A percentile compares a stretch with the other conserved stretches of the same genome.
Evolutionary conservation across 2,888 invertebrate genomes (phyloP).

Genomic region (Stenolophus ochropezus): DNA sequence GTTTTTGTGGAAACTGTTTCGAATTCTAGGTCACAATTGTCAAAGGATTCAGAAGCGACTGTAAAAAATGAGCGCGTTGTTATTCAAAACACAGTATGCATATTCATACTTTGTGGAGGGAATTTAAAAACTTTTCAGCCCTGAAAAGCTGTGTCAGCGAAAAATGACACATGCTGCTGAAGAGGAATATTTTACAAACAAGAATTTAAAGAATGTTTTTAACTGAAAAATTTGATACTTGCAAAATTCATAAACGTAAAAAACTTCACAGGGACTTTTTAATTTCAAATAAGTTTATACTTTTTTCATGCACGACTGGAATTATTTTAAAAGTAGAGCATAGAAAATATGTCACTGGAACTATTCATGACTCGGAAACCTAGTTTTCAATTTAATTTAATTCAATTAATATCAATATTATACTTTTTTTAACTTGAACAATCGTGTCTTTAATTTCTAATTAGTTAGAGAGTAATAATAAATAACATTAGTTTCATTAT

Average conservation of each 20-base stretch:
- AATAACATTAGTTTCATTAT: too few relatives aligned
- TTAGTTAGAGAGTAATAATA: too few relatives aligned
- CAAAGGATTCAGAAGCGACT: constrained; percentile 20
- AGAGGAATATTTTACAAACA: constrained; percentile 42
- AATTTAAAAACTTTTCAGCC: constrained; percentile 54
- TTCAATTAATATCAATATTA: too few relatives aligned
- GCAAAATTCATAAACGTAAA: neutral
- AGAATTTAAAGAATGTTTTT: constrained; percentile 47
- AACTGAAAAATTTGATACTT: constrained; percentile 12
- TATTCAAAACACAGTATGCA: constrained; percentile 51
- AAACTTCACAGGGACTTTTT: neutral
- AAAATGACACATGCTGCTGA: constrained; percentile 51
- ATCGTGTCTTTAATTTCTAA: too few relatives aligned
- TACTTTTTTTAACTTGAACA: too few relatives aligned
- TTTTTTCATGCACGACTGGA: neutral
- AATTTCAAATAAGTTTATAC: neutral
- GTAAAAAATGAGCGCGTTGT: constrained; percentile 42
- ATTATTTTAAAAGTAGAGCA: too few relatives aligned
- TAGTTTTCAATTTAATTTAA: too few relatives aligned
- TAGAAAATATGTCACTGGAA: too few relatives aligned
- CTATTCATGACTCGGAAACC: too few relatives aligned
- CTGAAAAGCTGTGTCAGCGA: constrained; percentile 50
- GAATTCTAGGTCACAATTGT: constrained; percentile 54
- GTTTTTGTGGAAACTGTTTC: constrained; percentile 2
- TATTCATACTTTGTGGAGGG: constrained; percentile 54